Evolutionary conservation across 2,113 vertebrate species (phyloP).

Genomic region (Ciconia maguari): DNA sequence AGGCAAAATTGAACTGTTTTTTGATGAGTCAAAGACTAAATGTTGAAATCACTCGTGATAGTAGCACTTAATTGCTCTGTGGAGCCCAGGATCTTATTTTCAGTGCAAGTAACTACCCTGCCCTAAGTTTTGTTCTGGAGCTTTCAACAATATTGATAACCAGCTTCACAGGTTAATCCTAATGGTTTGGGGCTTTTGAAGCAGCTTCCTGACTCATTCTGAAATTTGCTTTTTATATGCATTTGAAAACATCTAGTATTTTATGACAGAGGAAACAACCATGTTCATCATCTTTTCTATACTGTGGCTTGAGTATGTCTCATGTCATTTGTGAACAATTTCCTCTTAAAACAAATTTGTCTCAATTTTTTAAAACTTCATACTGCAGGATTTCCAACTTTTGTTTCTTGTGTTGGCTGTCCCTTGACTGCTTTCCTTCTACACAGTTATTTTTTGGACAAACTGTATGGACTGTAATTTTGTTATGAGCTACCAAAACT

Average conservation of each 20-base stretch:
- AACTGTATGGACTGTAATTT: neutral
- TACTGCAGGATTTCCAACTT: neutral
- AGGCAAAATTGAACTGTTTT: neutral
- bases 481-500: neutral
- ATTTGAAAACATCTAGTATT: neutral
- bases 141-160: neutral
- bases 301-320: neutral
- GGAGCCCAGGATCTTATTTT: neutral
- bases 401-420: neutral
- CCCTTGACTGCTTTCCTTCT: neutral
- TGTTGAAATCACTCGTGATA: neutral
- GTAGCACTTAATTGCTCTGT: neutral
- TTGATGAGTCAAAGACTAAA: neutral
- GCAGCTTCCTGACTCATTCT: neutral
- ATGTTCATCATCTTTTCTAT: rapidly evolving
- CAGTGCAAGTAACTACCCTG: neutral
- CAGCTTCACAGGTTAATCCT: neutral
- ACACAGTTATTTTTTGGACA: neutral
- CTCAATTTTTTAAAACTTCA: neutral
- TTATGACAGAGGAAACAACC: neutral
- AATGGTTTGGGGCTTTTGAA: neutral
- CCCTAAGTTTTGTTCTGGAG: neutral
- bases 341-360: neutral
- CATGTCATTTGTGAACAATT: neutral
- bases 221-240: neutral